A percentile compares a stretch with the other conserved stretches of the same genome.
Conservation (phyloP, 2,113 vertebrate genomes). For the Forbesichthys agassizii region DNA sequence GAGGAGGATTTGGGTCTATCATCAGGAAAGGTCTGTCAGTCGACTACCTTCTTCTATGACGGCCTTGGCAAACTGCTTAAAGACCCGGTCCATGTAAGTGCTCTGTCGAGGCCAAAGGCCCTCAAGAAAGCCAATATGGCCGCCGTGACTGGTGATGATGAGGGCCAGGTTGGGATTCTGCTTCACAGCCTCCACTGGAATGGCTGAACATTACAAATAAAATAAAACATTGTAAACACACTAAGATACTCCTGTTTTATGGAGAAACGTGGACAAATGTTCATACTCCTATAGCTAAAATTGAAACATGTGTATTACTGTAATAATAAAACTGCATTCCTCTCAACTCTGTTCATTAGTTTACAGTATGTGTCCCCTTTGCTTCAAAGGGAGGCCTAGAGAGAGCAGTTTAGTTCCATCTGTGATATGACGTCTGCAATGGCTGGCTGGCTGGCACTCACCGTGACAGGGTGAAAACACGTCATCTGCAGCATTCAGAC, state of each 20-base stretch:
- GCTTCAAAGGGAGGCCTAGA: no score
- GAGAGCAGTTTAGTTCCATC: no score
- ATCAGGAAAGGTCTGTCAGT: conserved; percentile 74
- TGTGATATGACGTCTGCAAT: background rate
- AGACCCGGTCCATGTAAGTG: conserved; percentile 99
- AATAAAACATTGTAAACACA: background rate
- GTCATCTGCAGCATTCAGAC: conserved; percentile 94
- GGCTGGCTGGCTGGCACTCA: conserved; percentile 60
- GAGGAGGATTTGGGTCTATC: conserved; percentile 15
- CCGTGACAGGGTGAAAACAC: conserved; percentile 96
- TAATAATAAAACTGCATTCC: no score
- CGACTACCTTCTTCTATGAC: conserved; percentile 88
- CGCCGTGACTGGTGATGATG: conserved; percentile 92
- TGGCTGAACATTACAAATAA: conserved; percentile 74
- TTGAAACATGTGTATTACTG: no score
- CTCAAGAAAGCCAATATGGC: conserved; percentile 98
- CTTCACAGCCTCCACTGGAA: conserved; percentile 92
- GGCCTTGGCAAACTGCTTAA: conserved; percentile 93
- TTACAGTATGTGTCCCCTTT: no score
- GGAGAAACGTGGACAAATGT: no score
- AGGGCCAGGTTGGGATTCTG: conserved; percentile 96
- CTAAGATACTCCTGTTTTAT: background rate
- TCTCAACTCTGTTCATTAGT: no score
- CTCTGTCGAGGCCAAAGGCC: conserved; percentile 93
- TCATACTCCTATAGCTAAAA: no score